Percentiles rank a stretch among this genome's conserved stretches.
Evolutionary conservation across 2,888 invertebrate genomes (phyloP).

Genomic region (Thymelicus sylvestris): DNA sequence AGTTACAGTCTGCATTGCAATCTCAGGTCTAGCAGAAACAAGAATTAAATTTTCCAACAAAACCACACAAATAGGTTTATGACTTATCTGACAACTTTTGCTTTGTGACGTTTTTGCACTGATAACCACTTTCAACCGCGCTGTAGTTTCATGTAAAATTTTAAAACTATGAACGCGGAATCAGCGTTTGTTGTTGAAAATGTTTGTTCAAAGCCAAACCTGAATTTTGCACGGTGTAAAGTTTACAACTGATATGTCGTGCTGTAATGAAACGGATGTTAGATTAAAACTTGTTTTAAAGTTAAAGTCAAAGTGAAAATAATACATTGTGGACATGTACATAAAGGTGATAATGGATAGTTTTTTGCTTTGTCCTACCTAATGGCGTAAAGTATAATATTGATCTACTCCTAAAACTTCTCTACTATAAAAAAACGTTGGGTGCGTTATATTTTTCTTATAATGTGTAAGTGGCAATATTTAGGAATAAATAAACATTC

Average conservation of each 20-base stretch:
- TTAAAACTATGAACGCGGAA: not conserved
- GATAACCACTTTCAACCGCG: not conserved
- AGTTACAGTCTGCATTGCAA: not conserved
- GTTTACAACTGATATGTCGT: not conserved
- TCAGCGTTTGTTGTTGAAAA: not conserved
- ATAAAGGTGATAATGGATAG: too few species aligned
- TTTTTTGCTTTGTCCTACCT: too few species aligned
- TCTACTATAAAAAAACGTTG: too few species aligned
- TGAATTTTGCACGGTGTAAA: not conserved
- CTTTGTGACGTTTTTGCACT: not conserved
- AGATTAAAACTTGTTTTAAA: too few species aligned
- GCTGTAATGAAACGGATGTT: not conserved
- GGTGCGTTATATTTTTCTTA: too few species aligned
- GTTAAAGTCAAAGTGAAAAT: too few species aligned
- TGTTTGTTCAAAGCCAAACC: conserved; percentile 6
- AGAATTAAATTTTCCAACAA: not conserved
- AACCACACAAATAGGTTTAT: not conserved
- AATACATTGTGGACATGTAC: too few species aligned
- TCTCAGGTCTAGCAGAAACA: not conserved
- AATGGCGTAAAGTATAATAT: too few species aligned
- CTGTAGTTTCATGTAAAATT: conserved; percentile 6
- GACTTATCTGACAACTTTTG: not conserved
- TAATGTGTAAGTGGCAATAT: too few species aligned
- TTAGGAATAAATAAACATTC: too few species aligned
- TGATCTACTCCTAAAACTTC: too few species aligned